A percentile compares a stretch with the other conserved stretches of the same genome.
These are phyloP conservation scores for Arrhopalites spinosus DNA, from an alignment of 2,888 invertebrate species.

Conservation along the genomic window DNA sequence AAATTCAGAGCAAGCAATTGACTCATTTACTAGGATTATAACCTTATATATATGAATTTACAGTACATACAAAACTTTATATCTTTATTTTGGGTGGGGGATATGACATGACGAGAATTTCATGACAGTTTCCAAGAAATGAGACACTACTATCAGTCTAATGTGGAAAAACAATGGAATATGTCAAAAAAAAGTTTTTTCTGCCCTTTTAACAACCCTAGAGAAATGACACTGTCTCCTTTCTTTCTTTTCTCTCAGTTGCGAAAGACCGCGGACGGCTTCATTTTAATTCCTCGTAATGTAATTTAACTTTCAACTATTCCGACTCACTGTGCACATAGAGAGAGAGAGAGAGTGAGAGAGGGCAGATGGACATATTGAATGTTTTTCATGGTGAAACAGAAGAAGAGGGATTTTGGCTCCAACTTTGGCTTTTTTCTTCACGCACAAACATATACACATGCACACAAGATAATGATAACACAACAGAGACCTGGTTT, in stretches of 20 bases:
- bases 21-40: background rate
- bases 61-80: too few species aligned
- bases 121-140: too few species aligned
- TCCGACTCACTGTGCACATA: background rate
- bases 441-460: background rate
- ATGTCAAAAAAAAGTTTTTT: background rate
- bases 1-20: background rate
- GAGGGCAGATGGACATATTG: background rate
- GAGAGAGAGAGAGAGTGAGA: background rate
- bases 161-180: background rate
- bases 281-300: constrained; percentile 2
- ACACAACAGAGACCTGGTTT: too few species aligned
- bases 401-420: background rate
- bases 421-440: background rate
- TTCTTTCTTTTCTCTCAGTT: background rate
- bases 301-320: background rate
- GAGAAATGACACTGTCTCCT: background rate
- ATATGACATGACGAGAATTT: too few species aligned
- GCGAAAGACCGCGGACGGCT: background rate
- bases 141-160: too few species aligned
- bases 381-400: background rate
- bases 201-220: background rate
- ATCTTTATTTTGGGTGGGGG: too few species aligned
- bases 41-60: too few species aligned
- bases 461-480: too few species aligned